Evolutionary conservation across 1,140 invertebrate genomes (phyloP).

Genomic region (Cylas formicarius): DNA sequence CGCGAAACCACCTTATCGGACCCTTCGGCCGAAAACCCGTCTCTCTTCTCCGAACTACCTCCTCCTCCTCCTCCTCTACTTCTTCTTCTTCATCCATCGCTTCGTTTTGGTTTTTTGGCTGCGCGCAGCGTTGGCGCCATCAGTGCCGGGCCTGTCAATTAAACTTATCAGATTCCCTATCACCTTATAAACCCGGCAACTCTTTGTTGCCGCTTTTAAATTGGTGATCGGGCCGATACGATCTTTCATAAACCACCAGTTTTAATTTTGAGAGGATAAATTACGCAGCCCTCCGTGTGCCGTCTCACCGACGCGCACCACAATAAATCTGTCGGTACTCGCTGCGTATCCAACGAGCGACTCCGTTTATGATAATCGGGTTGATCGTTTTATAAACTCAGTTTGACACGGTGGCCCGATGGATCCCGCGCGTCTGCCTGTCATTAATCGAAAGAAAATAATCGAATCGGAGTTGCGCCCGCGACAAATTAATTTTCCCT

Average conservation of each 20-base stretch:
- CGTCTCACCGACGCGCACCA: slow-evolving; percentile 8
- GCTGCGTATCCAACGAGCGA: too few species aligned
- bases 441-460: too few species aligned
- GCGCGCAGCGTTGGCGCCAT: slow-evolving; percentile 16
- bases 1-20: too few species aligned
- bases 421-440: too few species aligned
- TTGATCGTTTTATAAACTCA: too few species aligned
- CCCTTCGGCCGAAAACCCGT: slow-evolving; percentile 5
- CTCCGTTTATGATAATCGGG: too few species aligned
- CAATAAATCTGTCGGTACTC: slow-evolving; percentile 17
- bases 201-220: slow-evolving; percentile 29
- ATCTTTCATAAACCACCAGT: slow-evolving; percentile 17
- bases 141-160: slow-evolving; percentile 26
- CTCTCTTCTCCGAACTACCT: slow-evolving; percentile 6
- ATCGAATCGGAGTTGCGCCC: too few species aligned
- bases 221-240: slow-evolving; percentile 20
- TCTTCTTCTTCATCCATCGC: slow-evolving; percentile 11
- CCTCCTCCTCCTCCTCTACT: too few species aligned
- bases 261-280: slow-evolving; percentile 17
- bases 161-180: slow-evolving; percentile 28
- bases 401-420: too few species aligned
- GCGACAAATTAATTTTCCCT: too few species aligned
- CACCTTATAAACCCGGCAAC: slow-evolving; percentile 25
- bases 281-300: too few species aligned
- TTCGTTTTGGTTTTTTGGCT: slow-evolving; percentile 10